Evolutionary conservation across 1,140 invertebrate species (phyloP), one percentile per base, ranked within the genome.

Genomic region (Drosophila funebris): DNA sequence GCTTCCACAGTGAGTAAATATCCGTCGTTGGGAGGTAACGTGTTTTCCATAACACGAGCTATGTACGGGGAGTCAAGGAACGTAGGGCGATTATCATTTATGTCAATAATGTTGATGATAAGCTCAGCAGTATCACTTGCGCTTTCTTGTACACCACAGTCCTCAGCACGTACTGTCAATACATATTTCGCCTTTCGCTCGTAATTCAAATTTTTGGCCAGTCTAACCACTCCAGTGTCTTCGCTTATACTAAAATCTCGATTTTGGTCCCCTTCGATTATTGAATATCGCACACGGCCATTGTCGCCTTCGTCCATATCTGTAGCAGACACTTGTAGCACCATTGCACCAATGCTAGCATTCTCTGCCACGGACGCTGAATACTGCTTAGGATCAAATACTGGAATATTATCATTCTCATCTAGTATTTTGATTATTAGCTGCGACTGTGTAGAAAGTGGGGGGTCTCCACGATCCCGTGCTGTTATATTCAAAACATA

Each of bases 51-150:
- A n/a, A 99, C 96, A 84, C 97, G 96, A 0, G 97, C 97, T 61
- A 97, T 91, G 90, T 99, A 99, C 0, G 97, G 97, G 0, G 97
- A 98, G 92, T 97, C 96, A 33, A 97, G 92, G 90, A 99, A 99
- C 0, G 96, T 95, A 1, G 98, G 98, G 5, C 96, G 95, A 88
- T 98, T 98, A 92, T 99, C 98, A 92, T 99, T 99, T 74, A 99
- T 96, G 92, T 99, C 98, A 20, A 95, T 94, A 3, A 99, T 78
- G 13, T 88, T 93, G 33, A 95, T 94, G 20, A 92, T 93, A n/a
- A 95, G 92, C 90, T 95, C 94, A 0, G 96, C 95, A 0, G 94
- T 95, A 77, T 97, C 96, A 44, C 93, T 93, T 6, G 94, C 72
- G 3, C 70, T 93, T 0, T 93, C 91, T 24, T 73, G 56, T 27